These are phyloP conservation scores for Halocaridina rubra DNA, from an alignment of 2,888 invertebrate species.

Conservation along the genomic window DNA sequence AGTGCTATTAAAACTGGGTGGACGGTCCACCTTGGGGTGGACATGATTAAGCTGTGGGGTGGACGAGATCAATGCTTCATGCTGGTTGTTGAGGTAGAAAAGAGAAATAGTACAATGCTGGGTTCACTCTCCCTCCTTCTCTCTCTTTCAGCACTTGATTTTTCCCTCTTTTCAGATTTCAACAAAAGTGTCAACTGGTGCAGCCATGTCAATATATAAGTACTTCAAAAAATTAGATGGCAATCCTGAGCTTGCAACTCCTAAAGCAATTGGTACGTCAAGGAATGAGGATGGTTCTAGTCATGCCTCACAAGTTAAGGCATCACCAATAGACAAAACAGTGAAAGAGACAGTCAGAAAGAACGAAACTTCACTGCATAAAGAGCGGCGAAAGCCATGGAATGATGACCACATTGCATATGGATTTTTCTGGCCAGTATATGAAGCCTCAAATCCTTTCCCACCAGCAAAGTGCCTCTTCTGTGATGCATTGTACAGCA, in stretches of 20 bases:
- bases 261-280: slow-evolving; percentile 1
- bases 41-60: no score
- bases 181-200: neutral
- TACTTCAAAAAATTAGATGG: slow-evolving; percentile 7
- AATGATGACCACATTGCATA: slow-evolving; percentile 3
- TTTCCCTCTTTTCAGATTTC: neutral
- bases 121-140: no score
- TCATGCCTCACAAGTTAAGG: neutral
- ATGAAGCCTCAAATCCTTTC: slow-evolving; percentile 23
- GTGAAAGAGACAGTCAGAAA: neutral
- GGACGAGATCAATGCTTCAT: no score
- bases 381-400: neutral
- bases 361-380: neutral
- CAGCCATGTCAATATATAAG: slow-evolving; percentile 11
- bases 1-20: no score
- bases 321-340: neutral
- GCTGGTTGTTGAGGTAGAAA: no score
- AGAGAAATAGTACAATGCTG: no score
- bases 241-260: slow-evolving; percentile 21
- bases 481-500: neutral
- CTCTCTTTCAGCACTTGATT: no score
- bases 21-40: no score
- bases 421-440: slow-evolving; percentile 18
- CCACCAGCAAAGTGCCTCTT: slow-evolving; percentile 13
- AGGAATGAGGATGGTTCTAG: slow-evolving; percentile 2